These are phyloP conservation scores for Buphagus erythrorhynchus DNA, from an alignment of 2,797 vertebrate species.

Conservation along the genomic window DNA sequence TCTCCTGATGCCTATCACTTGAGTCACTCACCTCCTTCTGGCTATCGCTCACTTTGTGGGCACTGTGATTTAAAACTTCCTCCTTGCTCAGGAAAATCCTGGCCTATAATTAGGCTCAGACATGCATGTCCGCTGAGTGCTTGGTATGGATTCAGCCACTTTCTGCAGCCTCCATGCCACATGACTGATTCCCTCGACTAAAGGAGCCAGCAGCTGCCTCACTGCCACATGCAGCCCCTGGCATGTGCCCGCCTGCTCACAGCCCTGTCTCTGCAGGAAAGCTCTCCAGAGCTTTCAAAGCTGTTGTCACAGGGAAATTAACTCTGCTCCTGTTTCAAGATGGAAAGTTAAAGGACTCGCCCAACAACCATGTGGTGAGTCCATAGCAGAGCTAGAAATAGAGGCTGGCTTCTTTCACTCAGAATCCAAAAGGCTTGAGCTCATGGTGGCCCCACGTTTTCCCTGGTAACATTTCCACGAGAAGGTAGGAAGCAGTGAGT, in stretches of 20 bases:
- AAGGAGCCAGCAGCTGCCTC: slow-evolving; percentile 1
- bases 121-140: neutral
- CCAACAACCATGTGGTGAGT: neutral
- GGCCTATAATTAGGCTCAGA: neutral
- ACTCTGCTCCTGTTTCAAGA: slow-evolving; percentile 7
- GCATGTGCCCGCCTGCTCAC: neutral
- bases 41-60: slow-evolving; percentile 1
- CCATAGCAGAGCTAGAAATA: slow-evolving; percentile 30
- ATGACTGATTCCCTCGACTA: neutral
- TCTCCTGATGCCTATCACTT: neutral
- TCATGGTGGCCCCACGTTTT: slow-evolving; percentile 3
- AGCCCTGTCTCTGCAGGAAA: neutral
- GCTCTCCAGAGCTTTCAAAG: neutral
- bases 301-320: neutral
- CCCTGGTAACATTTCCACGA: neutral
- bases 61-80: slow-evolving; percentile 47
- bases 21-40: slow-evolving; percentile 16
- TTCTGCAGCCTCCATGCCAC: neutral
- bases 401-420: neutral
- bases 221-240: neutral
- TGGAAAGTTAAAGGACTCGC: neutral
- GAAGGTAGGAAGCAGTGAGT: slow-evolving; percentile 35
- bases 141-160: neutral
- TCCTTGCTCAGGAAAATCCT: slow-evolving; percentile 21
- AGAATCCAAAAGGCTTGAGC: slow-evolving; percentile 20